phyloP scores from a whole-genome alignment of 2,888 invertebrate genomes.

The Ariolimax columbianus region DNA sequence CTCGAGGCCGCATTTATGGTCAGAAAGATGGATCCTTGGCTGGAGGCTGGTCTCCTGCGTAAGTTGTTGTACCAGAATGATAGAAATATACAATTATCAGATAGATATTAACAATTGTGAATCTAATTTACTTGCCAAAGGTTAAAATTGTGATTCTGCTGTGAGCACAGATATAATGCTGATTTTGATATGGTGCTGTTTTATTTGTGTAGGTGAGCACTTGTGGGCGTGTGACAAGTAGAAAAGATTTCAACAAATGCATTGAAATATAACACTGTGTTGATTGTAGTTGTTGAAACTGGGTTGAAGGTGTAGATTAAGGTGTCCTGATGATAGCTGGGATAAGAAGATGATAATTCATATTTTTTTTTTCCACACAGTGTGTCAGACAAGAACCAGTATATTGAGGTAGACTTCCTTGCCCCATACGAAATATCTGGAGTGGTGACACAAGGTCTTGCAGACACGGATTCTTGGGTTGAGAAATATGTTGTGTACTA shows the following conservation, averaged over 20 bases:
- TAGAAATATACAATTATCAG: too few species aligned
- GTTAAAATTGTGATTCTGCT: too few species aligned
- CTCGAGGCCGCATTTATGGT: constrained; percentile 63
- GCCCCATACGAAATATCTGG: constrained; percentile 64
- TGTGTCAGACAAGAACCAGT: constrained; percentile 59
- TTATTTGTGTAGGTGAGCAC: not conserved
- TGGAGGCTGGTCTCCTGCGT: constrained; percentile 66
- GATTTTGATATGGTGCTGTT: not conserved
- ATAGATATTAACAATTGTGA: not conserved
- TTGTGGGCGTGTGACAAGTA: not conserved
- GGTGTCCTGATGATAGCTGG: not conserved
- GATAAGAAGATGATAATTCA: too few species aligned
- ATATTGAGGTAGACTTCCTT: constrained; percentile 67
- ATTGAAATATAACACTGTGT: too few species aligned
- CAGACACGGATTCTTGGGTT: constrained; percentile 60
- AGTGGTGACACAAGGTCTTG: constrained; percentile 65
- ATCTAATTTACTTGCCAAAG: not conserved
- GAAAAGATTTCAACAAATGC: not conserved
- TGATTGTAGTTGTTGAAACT: not conserved
- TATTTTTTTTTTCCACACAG: constrained; percentile 28
- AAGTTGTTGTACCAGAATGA: not conserved
- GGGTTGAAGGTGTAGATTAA: not conserved
- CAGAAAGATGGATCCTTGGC: constrained; percentile 64
- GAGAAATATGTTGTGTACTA: constrained; percentile 61
- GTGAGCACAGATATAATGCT: not conserved